These are phyloP conservation scores for Tenthredo distinguenda DNA, from an alignment of 2,888 invertebrate species.

Conservation along the genomic window DNA sequence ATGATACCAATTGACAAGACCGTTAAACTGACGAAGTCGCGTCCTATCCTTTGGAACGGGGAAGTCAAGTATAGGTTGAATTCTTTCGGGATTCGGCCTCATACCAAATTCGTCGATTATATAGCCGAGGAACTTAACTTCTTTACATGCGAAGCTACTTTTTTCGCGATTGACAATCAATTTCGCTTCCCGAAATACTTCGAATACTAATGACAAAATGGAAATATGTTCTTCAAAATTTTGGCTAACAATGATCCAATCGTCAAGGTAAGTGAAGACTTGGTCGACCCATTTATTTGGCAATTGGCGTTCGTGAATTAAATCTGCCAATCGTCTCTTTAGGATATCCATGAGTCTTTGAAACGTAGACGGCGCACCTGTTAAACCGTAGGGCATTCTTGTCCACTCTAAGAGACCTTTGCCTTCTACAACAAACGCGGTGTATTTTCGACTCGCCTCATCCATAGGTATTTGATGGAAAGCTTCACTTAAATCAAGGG, in stretches of 20 bases:
- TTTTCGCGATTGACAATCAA: slow-evolving; percentile 56
- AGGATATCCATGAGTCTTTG: slow-evolving; percentile 47
- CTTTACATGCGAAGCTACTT: slow-evolving; percentile 52
- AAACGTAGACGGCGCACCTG: slow-evolving; percentile 57
- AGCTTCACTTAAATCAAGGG: slow-evolving; percentile 58
- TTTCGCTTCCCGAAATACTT: slow-evolving; percentile 50
- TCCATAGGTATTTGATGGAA: slow-evolving; percentile 53
- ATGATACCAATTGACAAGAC: slow-evolving; percentile 52
- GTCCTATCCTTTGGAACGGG: slow-evolving; percentile 17
- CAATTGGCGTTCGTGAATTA: slow-evolving; percentile 38
- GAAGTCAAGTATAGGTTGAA: slow-evolving; percentile 52
- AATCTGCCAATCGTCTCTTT: neutral
- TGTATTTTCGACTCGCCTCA: neutral
- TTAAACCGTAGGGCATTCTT: slow-evolving; percentile 48
- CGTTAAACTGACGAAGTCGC: slow-evolving; percentile 30
- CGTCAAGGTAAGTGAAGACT: slow-evolving; percentile 15
- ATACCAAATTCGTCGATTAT: slow-evolving; percentile 56
- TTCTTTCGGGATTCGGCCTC: slow-evolving; percentile 56
- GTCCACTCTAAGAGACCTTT: neutral
- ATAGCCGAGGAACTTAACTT: slow-evolving; percentile 52
- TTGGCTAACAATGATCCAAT: slow-evolving; percentile 35
- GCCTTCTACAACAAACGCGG: slow-evolving; percentile 27
- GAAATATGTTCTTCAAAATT: slow-evolving; percentile 12
- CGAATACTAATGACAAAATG: neutral
- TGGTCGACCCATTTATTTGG: slow-evolving; percentile 52